Evolutionary conservation across 2,797 vertebrate species (phyloP), one percentile per base, ranked within the genome.

Genomic region (Poecilia gillii): DNA sequence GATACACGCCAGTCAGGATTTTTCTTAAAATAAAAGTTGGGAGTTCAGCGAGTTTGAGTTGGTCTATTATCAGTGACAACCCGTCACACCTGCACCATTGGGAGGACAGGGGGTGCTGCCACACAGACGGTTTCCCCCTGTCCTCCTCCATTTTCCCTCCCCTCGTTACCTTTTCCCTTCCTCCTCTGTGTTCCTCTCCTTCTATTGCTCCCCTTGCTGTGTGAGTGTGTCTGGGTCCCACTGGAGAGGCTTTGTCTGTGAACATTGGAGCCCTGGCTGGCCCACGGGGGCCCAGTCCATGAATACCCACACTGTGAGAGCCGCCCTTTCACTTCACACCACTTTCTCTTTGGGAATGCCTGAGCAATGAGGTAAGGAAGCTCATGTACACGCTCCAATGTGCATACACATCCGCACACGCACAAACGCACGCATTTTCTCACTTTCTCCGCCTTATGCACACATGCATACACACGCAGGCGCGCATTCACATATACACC

Each of bases 241-340:
- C 85, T 92, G 92, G 91, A 93, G 88, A 88, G 92, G 90, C 94
- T 95, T 95, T 95, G 94, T 95, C 93, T 92, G 88, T 84, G 94
- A 95, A 95, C 93, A 95, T 85, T 93, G 94, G 90, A 95, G 93
- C 91, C 91, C 84, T 90, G 90, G 89, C 90, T 86, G 88, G 90
- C 90, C 93, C 91, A 90, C 81, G 78, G 95, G 92, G 94, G 94
- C 92, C 91, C 90, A 85, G 90, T 91, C 89, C 91, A 95, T 96
- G 96, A 96, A 96, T 96, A 93, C 94, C 92, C 94, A 93, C 95
- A 96, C 94, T 96, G 95, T 96, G 95, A 96, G 95, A 95, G 93
- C 91, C 80, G 81, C 91, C 93, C 95, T 94, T 95, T 95, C 92
- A 92, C 93, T 94, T 95, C 92, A 94, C 94, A 94, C 93, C 91